phyloP scores from a whole-genome alignment of 2,797 vertebrate species.

The Sebastes goodei region DNA sequence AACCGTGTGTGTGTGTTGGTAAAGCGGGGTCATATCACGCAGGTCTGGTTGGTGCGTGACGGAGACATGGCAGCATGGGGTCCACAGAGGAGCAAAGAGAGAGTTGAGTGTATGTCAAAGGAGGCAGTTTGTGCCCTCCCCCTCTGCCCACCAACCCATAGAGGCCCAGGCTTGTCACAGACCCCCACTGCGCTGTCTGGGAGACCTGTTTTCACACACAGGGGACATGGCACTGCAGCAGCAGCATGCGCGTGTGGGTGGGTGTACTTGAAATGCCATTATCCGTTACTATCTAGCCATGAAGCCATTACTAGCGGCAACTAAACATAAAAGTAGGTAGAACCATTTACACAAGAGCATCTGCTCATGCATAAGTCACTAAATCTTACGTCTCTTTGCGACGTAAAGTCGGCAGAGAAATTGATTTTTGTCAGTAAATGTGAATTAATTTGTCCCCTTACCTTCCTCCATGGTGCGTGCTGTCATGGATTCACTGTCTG shows the following conservation, averaged over 20 bases:
- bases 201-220: slow-evolving; percentile 71
- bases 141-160: slow-evolving; percentile 47
- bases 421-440: slow-evolving; percentile 12
- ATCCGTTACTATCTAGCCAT: slow-evolving; percentile 63
- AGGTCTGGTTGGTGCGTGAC: slow-evolving; percentile 55
- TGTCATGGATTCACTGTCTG: slow-evolving; percentile 94
- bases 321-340: slow-evolving; percentile 52
- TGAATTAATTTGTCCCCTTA: slow-evolving; percentile 62
- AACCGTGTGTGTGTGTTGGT: neutral
- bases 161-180: slow-evolving; percentile 62
- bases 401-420: slow-evolving; percentile 15
- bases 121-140: slow-evolving; percentile 45
- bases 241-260: slow-evolving; percentile 57
- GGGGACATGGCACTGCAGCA: slow-evolving; percentile 56
- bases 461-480: slow-evolving; percentile 95
- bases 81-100: slow-evolving; percentile 51
- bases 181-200: slow-evolving; percentile 65
- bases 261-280: slow-evolving; percentile 74
- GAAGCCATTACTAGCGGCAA: slow-evolving; percentile 50
- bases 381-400: slow-evolving; percentile 14
- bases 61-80: slow-evolving; percentile 63
- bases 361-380: slow-evolving; percentile 36
- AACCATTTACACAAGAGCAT: slow-evolving; percentile 50
- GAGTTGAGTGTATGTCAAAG: slow-evolving; percentile 55
- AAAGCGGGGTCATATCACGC: slow-evolving; percentile 34